Evolutionary conservation across 2,888 invertebrate genomes (phyloP).

Genomic region (Melangyna quadrimaculata): DNA sequence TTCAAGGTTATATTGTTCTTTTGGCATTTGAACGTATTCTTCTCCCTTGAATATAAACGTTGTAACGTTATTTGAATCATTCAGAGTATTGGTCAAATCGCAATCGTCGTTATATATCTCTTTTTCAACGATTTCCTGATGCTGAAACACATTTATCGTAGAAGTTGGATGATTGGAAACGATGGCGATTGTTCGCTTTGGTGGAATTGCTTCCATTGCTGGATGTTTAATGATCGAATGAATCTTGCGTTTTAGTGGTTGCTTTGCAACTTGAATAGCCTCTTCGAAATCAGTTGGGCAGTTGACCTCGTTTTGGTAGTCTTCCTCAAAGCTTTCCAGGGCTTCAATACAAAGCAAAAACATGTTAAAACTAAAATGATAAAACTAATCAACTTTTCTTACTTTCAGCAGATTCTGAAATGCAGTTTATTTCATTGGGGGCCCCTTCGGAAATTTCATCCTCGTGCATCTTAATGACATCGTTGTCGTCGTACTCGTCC

Average conservation of each 20-base stretch:
- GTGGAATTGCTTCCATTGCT: not conserved
- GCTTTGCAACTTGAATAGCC: not conserved
- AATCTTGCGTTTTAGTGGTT: constrained; percentile 27
- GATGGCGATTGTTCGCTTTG: not conserved
- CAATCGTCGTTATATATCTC: not conserved
- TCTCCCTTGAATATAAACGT: constrained; percentile 78
- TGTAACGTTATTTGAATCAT: constrained; percentile 74
- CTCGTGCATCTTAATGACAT: not conserved
- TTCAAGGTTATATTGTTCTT: constrained; percentile 76
- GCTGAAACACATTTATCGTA: not conserved
- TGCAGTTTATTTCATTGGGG: constrained; percentile 9
- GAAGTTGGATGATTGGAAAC: constrained; percentile 35
- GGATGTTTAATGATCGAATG: not conserved
- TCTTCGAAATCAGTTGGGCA: constrained; percentile 21
- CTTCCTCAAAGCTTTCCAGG: constrained; percentile 33
- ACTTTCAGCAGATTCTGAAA: constrained; percentile 48
- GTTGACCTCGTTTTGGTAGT: not conserved
- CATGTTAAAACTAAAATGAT: not conserved
- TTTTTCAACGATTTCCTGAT: not conserved
- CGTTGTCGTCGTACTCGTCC: not conserved
- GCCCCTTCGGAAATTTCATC: constrained; percentile 6
- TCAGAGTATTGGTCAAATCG: not conserved
- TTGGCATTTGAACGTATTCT: constrained; percentile 80
- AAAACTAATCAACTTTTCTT: not conserved
- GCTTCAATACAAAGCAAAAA: not conserved